Evolutionary conservation across 53 echinoderm and acorn worm species (phyloP).

Genomic region (Paelopatides confundens): DNA sequence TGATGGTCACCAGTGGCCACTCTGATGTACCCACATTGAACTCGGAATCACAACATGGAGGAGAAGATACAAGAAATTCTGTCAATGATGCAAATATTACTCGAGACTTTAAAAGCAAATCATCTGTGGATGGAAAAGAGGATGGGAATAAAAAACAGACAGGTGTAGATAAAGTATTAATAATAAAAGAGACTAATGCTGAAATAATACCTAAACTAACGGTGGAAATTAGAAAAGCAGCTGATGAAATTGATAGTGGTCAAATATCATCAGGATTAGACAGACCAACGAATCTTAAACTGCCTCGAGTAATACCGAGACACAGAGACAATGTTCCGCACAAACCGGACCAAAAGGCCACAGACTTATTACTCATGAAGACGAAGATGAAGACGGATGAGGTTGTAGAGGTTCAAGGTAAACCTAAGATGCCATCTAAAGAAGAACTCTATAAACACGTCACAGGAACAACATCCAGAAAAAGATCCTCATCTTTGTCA

Average conservation of each 20-base stretch:
- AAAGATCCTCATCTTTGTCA: conserved; percentile 18
- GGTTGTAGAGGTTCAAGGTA: neutral
- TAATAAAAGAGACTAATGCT: neutral
- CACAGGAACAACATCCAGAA: neutral
- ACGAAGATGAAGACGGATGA: neutral
- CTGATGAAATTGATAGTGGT: too few species aligned
- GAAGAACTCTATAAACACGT: neutral
- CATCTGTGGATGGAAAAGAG: neutral
- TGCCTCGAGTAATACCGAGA: neutral
- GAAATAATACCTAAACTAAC: neutral
- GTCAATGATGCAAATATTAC: neutral
- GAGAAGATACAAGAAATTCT: neutral
- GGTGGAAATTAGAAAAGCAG: neutral
- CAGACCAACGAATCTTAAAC: conserved; percentile 4
- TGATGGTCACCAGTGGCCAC: neutral
- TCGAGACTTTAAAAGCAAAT: neutral
- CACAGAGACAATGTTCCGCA: neutral
- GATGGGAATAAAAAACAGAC: neutral
- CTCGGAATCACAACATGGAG: neutral
- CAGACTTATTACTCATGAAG: neutral
- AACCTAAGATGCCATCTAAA: neutral
- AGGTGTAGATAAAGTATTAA: neutral
- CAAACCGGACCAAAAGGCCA: neutral
- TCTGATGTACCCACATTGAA: neutral
- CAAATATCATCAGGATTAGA: neutral